Evolutionary conservation across 2,888 invertebrate genomes (phyloP).

Genomic region (Mycalesis mineus): DNA sequence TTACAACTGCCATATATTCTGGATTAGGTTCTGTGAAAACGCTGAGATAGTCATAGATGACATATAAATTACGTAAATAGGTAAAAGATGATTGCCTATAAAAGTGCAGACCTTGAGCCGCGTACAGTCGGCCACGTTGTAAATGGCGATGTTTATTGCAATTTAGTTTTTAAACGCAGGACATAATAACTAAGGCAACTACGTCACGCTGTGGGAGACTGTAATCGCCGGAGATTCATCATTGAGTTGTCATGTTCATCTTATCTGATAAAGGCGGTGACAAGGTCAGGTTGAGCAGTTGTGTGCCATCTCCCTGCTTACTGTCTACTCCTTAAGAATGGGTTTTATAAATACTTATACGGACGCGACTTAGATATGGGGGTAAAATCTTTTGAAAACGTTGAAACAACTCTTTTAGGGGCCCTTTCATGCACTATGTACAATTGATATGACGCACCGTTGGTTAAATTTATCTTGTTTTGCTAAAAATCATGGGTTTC

Average conservation of each 20-base stretch:
- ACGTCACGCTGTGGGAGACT: constrained; percentile 18
- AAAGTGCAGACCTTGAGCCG: constrained; percentile 10
- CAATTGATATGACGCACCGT: too few relatives aligned
- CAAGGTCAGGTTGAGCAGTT: constrained; percentile 31
- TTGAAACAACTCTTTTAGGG: too few relatives aligned
- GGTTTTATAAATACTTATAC: too few relatives aligned
- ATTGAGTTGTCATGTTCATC: constrained; percentile 39
- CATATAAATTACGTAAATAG: background rate
- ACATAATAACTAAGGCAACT: constrained; percentile 8
- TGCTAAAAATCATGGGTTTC: too few relatives aligned
- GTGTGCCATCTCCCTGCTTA: background rate
- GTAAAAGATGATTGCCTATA: background rate
- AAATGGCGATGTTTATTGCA: background rate
- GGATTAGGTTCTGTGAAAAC: too few relatives aligned
- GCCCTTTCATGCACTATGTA: too few relatives aligned
- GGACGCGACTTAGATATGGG: too few relatives aligned
- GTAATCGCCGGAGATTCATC: constrained; percentile 34
- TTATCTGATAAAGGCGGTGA: constrained; percentile 41
- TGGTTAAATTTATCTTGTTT: too few relatives aligned
- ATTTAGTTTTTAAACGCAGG: constrained; percentile 16
- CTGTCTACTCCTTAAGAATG: too few relatives aligned
- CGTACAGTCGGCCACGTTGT: constrained; percentile 7
- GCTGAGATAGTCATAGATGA: background rate
- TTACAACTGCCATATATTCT: too few relatives aligned
- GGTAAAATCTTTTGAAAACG: too few relatives aligned